These are phyloP conservation scores for Candoia aspera DNA, from an alignment of 2,113 vertebrate species.

Conservation along the genomic window DNA sequence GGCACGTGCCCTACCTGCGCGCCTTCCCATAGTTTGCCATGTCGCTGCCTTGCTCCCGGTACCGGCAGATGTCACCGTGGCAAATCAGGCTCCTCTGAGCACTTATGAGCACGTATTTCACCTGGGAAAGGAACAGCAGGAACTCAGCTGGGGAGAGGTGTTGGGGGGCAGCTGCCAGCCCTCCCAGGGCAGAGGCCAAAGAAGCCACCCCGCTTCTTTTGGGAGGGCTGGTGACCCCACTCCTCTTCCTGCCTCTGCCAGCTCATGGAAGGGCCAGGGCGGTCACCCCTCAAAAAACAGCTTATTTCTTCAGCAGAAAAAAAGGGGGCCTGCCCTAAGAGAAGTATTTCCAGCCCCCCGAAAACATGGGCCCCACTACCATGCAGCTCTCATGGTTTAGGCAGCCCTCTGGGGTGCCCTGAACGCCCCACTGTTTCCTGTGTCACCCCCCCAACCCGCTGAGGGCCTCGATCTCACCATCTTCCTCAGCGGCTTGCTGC, in stretches of 20 bases:
- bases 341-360: too few relatives aligned
- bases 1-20: slow-evolving; percentile 81
- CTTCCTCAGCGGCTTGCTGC: slow-evolving; percentile 90
- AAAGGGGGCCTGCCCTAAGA: background rate
- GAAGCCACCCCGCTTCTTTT: too few relatives aligned
- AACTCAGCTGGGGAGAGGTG: too few relatives aligned
- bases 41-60: slow-evolving; percentile 94
- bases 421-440: background rate
- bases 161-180: background rate
- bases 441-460: too few relatives aligned
- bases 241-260: too few relatives aligned
- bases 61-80: slow-evolving; percentile 95
- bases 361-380: too few relatives aligned
- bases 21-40: slow-evolving; percentile 96
- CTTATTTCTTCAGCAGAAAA: too few relatives aligned
- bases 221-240: too few relatives aligned
- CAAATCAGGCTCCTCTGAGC: slow-evolving; percentile 98
- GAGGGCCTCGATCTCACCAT: slow-evolving; percentile 72
- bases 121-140: slow-evolving; percentile 73
- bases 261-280: background rate
- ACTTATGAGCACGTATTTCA: slow-evolving; percentile 98
- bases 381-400: too few relatives aligned
- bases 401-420: background rate
- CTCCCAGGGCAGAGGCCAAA: too few relatives aligned
- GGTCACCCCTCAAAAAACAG: background rate